Evolutionary conservation across 2,113 vertebrate species (phyloP), one percentile per base, ranked within the genome.

Genomic region (Tetraodon nigroviridis): DNA sequence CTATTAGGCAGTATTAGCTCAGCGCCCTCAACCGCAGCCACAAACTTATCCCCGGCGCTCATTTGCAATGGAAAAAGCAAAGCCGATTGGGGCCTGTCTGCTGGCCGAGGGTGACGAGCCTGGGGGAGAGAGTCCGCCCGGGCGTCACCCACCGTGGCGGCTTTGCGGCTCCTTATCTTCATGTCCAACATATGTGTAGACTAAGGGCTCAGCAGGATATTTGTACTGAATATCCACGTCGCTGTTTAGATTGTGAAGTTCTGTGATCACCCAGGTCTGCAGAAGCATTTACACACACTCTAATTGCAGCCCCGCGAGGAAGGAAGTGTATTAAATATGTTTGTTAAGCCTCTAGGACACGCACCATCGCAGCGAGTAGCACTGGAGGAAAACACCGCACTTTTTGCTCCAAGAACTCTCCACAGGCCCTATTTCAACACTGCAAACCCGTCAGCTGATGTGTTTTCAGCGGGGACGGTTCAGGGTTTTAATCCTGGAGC

Each of bases 51-150:
- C 51, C 32, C 66, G 50, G n/a, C 52, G 32, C 61, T 84, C 76
- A 78, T 84, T 79, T 72, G 77, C 77, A 74, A 71, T 81, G 83
- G 89, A 87, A 88, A 84, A 83, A 76, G 67, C 68, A 86, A 89
- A 90, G 80, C 85, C 58, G 83, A 86, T 86, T 73, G 73, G 51
- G 54, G 60, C 66, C 64, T 27, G 69, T 55, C 41, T 64, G 24
- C 55, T 18, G 54, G 52, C 70, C 10, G 42, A 61, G 64, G 71
- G 66, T 67, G 82, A 82, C 52, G 24, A 51, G 48, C 15, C 58
- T 16, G 6, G 53, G 55, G 55, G 60, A 46, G 57, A 45, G 58
- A 19, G 64, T 54, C 22, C 53, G 40, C 48, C 55, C 46, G 24
- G 67, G 53, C 41, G 18, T 47, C 61, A 55, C 22, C 42, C 63